phyloP scores from a whole-genome alignment of 1,140 invertebrate species.

The Portunus trituberculatus region DNA sequence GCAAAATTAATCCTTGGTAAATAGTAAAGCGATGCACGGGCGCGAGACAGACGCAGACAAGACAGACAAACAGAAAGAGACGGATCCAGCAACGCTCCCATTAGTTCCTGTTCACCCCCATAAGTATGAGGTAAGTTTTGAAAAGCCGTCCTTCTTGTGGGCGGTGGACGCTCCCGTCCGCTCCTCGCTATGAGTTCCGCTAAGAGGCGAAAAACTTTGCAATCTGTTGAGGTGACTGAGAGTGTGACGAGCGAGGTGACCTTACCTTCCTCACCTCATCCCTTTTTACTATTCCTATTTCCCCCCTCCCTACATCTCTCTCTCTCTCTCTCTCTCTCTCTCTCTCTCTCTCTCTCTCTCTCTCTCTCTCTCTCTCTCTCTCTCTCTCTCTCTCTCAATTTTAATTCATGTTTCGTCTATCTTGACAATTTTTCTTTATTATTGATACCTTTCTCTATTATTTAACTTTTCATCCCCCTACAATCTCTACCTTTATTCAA shows the following conservation, averaged over 20 bases:
- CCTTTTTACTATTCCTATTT: background rate
- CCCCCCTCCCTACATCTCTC: background rate
- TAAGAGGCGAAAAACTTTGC: background rate
- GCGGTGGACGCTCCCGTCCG: background rate
- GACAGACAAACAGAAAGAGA: background rate
- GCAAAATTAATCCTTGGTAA: no score
- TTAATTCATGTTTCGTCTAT: background rate
- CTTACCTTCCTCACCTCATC: background rate
- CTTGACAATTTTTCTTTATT: no score
- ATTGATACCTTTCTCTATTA: no score
- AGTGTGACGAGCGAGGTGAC: background rate
- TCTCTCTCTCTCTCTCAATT: background rate
- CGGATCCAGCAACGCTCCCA: background rate
- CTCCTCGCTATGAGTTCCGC: background rate
- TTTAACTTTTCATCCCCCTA: no score
- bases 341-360: conserved; percentile 13
- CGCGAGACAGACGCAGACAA: background rate
- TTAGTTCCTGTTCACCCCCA: background rate
- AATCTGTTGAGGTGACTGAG: background rate
- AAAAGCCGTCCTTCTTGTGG: background rate
- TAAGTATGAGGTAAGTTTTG: background rate
- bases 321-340: background rate
- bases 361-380: background rate
- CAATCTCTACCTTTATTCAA: background rate
- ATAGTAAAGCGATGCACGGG: no score